Evolutionary conservation across 2,888 invertebrate species (phyloP).

Genomic region (Troglohyphantes excavatus): DNA sequence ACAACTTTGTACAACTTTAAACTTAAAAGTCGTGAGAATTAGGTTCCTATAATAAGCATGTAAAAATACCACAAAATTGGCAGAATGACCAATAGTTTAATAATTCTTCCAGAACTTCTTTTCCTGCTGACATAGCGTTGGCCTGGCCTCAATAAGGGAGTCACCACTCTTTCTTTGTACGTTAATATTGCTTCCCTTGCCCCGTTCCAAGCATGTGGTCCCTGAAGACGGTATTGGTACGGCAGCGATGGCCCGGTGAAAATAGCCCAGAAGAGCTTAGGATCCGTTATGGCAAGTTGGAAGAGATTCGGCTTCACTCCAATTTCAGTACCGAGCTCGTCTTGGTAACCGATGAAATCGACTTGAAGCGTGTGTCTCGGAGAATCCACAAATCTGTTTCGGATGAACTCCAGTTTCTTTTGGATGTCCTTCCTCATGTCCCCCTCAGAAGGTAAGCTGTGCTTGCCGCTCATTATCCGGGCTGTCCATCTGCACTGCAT

Average conservation of each 20-base stretch:
- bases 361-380: constrained; percentile 77
- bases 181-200: constrained; percentile 83
- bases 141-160: constrained; percentile 77
- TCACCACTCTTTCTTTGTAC: constrained; percentile 79
- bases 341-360: constrained; percentile 82
- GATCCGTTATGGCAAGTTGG: constrained; percentile 81
- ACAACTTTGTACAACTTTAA: no score
- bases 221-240: constrained; percentile 82
- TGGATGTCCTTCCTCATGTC: constrained; percentile 68
- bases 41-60: not conserved
- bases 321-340: constrained; percentile 83
- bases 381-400: constrained; percentile 79
- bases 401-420: constrained; percentile 38
- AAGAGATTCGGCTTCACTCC: constrained; percentile 83
- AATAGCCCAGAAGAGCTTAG: constrained; percentile 80
- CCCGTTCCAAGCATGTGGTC: constrained; percentile 83
- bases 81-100: constrained; percentile 46
- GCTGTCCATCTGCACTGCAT: constrained; percentile 80
- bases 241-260: constrained; percentile 82
- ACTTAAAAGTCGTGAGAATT: no score
- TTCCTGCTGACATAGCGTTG: not conserved
- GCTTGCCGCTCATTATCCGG: constrained; percentile 67
- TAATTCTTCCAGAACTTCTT: not conserved
- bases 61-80: constrained; percentile 62
- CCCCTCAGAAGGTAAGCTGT: constrained; percentile 45